Evolutionary conservation across 2,113 vertebrate genomes (phyloP).

Genomic region (Salvator merianae): DNA sequence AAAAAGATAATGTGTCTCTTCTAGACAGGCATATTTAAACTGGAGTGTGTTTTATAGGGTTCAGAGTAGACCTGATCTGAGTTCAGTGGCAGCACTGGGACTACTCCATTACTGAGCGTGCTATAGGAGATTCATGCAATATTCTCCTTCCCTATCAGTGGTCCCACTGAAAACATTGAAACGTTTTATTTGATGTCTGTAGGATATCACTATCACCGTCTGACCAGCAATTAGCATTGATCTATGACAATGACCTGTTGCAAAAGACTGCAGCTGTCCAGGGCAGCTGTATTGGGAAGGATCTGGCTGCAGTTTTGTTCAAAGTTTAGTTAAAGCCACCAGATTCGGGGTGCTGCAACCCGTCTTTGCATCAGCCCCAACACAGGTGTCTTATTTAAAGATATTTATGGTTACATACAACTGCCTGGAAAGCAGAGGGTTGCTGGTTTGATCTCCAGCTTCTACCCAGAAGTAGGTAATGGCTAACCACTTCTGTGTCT

Average conservation of each 20-base stretch:
- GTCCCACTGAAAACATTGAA: background rate
- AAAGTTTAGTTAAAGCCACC: too few relatives aligned
- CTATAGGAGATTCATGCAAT: background rate
- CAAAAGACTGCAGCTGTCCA: background rate
- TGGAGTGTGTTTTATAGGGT: conserved; percentile 58
- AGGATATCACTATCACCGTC: background rate
- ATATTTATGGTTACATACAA: too few relatives aligned
- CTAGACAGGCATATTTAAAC: conserved; percentile 43
- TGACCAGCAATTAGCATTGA: background rate
- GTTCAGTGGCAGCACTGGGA: conserved; percentile 47
- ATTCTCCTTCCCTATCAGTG: background rate
- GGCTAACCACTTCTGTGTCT: too few relatives aligned
- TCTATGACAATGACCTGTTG: background rate
- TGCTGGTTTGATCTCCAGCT: too few relatives aligned
- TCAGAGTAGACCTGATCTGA: conserved; percentile 55
- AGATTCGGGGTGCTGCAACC: too few relatives aligned
- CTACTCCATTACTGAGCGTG: too few relatives aligned
- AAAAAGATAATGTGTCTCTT: conserved; percentile 62
- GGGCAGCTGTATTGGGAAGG: background rate
- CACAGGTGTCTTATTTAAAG: too few relatives aligned
- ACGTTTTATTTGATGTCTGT: background rate
- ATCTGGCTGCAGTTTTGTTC: background rate
- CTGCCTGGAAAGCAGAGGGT: too few relatives aligned
- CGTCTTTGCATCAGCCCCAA: too few relatives aligned
- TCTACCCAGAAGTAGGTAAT: too few relatives aligned